Evolutionary conservation across 2,797 vertebrate genomes (phyloP).

Genomic region (Ceyx erithaca): DNA sequence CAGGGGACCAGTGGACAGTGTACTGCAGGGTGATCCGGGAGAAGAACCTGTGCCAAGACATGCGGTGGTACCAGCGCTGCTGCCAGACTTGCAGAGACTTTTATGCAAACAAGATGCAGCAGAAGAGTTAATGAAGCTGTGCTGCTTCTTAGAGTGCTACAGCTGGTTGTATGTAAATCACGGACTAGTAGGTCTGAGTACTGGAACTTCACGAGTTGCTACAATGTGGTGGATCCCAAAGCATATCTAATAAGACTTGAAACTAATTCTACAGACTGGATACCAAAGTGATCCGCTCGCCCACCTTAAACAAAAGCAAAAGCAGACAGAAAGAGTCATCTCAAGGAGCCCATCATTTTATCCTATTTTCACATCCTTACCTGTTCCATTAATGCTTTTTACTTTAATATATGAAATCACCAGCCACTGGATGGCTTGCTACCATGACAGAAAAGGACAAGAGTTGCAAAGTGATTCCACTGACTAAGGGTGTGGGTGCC

Average conservation of each 20-base stretch:
- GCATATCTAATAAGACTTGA: slow-evolving; percentile 78
- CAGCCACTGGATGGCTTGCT: slow-evolving; percentile 84
- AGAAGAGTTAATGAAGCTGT: slow-evolving; percentile 80
- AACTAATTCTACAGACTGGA: slow-evolving; percentile 76
- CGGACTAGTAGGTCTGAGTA: slow-evolving; percentile 61
- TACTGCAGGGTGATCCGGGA: slow-evolving; percentile 94
- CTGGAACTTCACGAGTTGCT: slow-evolving; percentile 31
- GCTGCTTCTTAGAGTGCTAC: slow-evolving; percentile 59
- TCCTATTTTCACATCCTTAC: slow-evolving; percentile 59
- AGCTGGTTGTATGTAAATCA: slow-evolving; percentile 64
- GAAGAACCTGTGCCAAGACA: slow-evolving; percentile 95
- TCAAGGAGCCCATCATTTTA: slow-evolving; percentile 58
- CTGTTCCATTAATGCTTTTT: slow-evolving; percentile 58
- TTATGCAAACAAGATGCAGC: slow-evolving; percentile 91
- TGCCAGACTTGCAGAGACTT: slow-evolving; percentile 97
- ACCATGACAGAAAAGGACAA: slow-evolving; percentile 47
- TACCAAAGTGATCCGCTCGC: slow-evolving; percentile 67
- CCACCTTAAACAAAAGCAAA: not conserved
- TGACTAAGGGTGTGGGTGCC: slow-evolving; percentile 58
- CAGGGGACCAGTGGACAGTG: slow-evolving; percentile 95
- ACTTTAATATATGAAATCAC: slow-evolving; percentile 75
- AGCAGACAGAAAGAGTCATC: slow-evolving; percentile 44
- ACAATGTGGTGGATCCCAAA: slow-evolving; percentile 74
- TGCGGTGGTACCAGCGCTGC: slow-evolving; percentile 98
- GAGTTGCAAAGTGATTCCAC: slow-evolving; percentile 55